A percentile compares a stretch with the other conserved stretches of the same genome.
phyloP scores from a whole-genome alignment of 2,888 invertebrate species.

The Aleiodes leptofemur region DNA sequence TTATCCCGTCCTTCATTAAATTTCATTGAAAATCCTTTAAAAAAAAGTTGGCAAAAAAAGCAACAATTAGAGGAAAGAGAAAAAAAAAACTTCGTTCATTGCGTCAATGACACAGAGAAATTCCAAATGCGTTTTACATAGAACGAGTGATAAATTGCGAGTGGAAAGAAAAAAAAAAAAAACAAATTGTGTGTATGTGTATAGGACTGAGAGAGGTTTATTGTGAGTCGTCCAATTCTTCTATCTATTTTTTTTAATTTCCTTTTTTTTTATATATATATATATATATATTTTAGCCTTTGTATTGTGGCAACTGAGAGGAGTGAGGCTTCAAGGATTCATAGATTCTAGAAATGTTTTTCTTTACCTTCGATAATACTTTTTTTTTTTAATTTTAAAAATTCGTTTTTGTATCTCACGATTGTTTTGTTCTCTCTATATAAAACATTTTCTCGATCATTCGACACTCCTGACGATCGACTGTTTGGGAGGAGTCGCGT shows the following conservation, averaged over 20 bases:
- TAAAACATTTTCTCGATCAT: slow-evolving; percentile 17
- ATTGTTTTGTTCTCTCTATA: neutral
- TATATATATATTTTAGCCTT: slow-evolving; percentile 50
- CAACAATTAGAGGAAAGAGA: neutral
- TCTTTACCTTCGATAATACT: neutral
- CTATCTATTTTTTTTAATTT: slow-evolving; percentile 16
- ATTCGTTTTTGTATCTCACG: neutral
- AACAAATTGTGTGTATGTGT: slow-evolving; percentile 57
- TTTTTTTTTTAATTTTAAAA: slow-evolving; percentile 2
- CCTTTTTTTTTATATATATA: slow-evolving; percentile 17
- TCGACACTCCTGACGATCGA: slow-evolving; percentile 25
- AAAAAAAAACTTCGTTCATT: slow-evolving; percentile 46
- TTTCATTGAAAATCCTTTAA: neutral
- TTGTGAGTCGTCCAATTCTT: slow-evolving; percentile 60
- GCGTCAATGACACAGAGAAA: slow-evolving; percentile 52
- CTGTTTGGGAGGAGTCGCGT: slow-evolving; percentile 39
- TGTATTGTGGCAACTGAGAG: slow-evolving; percentile 51
- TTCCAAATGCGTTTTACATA: slow-evolving; percentile 66
- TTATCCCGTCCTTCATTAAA: neutral
- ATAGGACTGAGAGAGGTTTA: slow-evolving; percentile 54
- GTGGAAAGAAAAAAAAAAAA: slow-evolving; percentile 57
- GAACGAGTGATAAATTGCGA: slow-evolving; percentile 54
- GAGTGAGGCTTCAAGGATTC: slow-evolving; percentile 3
- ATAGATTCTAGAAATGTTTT: neutral
- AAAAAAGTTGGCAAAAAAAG: slow-evolving; percentile 1